Conservation (phyloP, 2,888 invertebrate species). For the Chloroclysta siterata region DNA sequence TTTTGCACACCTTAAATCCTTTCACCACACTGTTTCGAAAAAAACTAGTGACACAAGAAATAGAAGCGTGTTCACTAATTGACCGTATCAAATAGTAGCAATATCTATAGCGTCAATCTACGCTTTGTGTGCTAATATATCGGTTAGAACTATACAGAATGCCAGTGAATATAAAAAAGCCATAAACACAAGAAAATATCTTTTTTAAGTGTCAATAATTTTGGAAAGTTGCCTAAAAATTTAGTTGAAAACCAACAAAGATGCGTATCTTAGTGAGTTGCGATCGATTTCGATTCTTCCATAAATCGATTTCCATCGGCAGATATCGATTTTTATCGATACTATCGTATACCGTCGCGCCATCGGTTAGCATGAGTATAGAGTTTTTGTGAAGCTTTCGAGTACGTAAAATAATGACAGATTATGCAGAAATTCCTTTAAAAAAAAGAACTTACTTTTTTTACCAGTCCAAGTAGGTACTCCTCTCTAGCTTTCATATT, state of each 20-base stretch:
- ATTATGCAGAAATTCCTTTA: no score
- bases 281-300: conserved; percentile 19
- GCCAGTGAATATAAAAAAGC: background rate
- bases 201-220: conserved; percentile 8
- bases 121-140: background rate
- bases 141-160: background rate
- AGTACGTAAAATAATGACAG: no score
- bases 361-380: conserved; percentile 36
- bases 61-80: no score
- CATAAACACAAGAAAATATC: background rate
- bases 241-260: conserved; percentile 14
- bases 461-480: no score
- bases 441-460: no score
- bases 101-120: background rate
- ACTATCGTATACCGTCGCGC: conserved; percentile 32
- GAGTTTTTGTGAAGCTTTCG: no score
- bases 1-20: no score
- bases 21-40: no score
- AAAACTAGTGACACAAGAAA: no score
- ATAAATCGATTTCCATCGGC: conserved; percentile 31
- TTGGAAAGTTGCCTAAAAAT: conserved; percentile 17
- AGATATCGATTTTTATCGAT: conserved; percentile 40
- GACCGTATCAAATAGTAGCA: no score
- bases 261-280: conserved; percentile 26
- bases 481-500: no score